Percentiles rank a stretch among this genome's conserved stretches.
Conservation (phyloP, 2,113 vertebrate species). For the Eretmochelys imbricata region DNA sequence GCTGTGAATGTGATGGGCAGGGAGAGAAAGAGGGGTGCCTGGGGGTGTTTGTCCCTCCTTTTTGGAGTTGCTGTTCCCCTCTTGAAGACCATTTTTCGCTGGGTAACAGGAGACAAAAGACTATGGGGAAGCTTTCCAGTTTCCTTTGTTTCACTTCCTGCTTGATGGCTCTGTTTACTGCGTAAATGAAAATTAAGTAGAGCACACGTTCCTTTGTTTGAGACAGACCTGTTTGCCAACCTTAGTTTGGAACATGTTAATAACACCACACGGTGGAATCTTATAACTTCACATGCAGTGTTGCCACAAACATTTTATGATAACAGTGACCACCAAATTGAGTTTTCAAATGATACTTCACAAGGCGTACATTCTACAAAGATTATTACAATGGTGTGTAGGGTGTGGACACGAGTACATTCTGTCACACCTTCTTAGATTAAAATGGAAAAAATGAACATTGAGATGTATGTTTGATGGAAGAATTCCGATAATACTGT, state of each 20-base stretch:
- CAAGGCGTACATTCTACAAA: background rate
- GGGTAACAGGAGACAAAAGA: background rate
- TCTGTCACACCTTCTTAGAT: background rate
- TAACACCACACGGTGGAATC: background rate
- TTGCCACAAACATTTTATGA: background rate
- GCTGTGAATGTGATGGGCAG: background rate
- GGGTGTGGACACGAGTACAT: background rate
- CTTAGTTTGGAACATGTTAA: background rate
- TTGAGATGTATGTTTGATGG: background rate
- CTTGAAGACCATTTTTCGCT: background rate
- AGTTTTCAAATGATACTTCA: background rate
- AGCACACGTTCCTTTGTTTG: background rate
- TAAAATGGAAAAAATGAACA: background rate
- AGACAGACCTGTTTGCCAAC: background rate
- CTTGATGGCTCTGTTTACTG: background rate
- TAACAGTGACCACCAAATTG: background rate
- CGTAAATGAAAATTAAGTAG: background rate
- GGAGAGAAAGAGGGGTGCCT: background rate
- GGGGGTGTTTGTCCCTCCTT: background rate
- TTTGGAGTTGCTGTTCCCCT: background rate
- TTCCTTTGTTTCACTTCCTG: background rate
- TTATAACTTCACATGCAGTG: background rate
- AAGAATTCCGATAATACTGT: background rate
- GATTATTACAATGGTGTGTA: background rate
- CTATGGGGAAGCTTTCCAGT: background rate